Conservation (phyloP, 2,797 vertebrate species). For the Pipistrellus pipistrellus region DNA sequence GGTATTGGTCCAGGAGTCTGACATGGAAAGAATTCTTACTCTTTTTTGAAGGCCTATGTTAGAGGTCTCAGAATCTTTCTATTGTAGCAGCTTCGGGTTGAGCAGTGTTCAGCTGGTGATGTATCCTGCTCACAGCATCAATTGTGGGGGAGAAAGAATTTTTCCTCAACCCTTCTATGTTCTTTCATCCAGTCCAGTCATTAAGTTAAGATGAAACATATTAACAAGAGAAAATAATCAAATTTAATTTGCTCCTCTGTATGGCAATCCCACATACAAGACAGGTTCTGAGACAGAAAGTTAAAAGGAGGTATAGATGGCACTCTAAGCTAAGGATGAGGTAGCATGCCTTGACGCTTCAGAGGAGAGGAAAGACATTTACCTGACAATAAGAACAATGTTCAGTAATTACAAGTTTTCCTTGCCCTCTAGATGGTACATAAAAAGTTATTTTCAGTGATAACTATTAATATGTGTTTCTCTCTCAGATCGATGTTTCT, state of each 20-base stretch:
- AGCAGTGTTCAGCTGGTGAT: background rate
- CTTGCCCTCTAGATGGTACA: background rate
- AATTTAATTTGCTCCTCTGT: background rate
- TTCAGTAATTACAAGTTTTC: background rate
- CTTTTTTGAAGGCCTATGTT: background rate
- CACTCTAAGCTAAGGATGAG: background rate
- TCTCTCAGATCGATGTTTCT: background rate
- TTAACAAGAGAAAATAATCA: background rate
- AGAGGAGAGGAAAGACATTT: background rate
- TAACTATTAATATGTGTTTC: background rate
- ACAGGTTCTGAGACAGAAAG: background rate
- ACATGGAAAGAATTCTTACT: background rate
- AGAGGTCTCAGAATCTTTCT: background rate
- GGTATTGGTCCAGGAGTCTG: background rate
- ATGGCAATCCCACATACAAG: background rate
- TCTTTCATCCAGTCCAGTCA: background rate
- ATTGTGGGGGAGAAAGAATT: background rate
- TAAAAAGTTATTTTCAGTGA: background rate
- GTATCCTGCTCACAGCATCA: background rate
- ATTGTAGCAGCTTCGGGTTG: background rate
- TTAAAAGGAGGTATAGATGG: background rate
- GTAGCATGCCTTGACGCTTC: background rate
- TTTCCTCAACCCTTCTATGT: background rate
- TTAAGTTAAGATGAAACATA: background rate
- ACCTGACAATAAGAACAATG: background rate